Base-by-base conservation (phyloP, 2,797 vertebrate genomes). In the Jordanella pulchra region DNA sequence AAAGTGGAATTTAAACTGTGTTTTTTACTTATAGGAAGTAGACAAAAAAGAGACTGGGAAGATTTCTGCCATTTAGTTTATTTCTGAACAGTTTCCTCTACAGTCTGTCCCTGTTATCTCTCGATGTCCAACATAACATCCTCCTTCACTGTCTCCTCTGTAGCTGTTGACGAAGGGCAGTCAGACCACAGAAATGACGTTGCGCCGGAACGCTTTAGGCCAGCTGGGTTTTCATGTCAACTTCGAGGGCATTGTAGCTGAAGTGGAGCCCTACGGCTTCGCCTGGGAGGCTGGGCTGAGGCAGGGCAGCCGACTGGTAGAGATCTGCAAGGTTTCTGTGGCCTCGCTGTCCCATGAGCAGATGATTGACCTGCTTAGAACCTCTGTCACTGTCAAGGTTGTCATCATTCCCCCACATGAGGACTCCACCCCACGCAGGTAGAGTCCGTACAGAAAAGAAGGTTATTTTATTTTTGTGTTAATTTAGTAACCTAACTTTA, bases 201-300 rank as follows among this genome's bases (percentile, higher is more conserved):
- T 99, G 72, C 95, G 97, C n/a, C 94, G 97, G 71, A 99, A 99
- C 0, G 97, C 97, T 23, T 92, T 99, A 55, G 97, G 97, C 68
- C 97, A 99, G 91, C 96, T 99, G 68, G 97, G 97, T 48, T 99
- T 99, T 90, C 97, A 99, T 0, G 97, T 99, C 18, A 99, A 99
- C 93, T 99, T 99, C 0, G 97, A 99, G 93, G 97, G 97, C 83
- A 97, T 99, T 0, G 97, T 99, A 76, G 97, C 97, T 0, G 97
- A 99, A 2, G 97, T 99, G 69, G 97, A 99, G 87, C 97, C 97
- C n/a, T 99, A 99, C 0, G 97, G 97, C 68, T 99, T 97, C 0
- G 97, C 97, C 0, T 99, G 97, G 97, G 97, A 99, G 93, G 97
- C 97, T 0, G 97, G 97, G 15, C 92, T 99, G 81, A 93, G 97